Evolutionary conservation across 1,140 invertebrate species (phyloP).

Genomic region (Aplysia californica): DNA sequence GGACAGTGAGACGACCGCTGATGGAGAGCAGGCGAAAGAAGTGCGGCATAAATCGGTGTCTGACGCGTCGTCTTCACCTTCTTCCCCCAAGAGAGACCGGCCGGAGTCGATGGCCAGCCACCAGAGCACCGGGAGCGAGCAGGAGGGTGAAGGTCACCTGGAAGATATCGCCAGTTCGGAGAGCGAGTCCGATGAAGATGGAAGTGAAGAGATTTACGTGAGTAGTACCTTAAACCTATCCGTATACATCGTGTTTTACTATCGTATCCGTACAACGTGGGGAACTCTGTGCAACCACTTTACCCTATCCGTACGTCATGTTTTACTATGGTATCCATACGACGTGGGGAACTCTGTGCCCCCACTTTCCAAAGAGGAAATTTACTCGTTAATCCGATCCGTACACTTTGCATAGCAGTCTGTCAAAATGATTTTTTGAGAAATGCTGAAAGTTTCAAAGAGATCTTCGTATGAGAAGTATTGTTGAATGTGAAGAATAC

Average conservation of each 20-base stretch:
- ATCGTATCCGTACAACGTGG: not conserved
- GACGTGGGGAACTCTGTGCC: not conserved
- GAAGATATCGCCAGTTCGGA: not conserved
- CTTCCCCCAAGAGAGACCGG: not conserved
- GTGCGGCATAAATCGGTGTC: not conserved
- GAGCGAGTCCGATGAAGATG: slow-evolving; percentile 19
- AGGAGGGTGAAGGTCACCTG: slow-evolving; percentile 16
- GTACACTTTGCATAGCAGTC: too few relatives aligned
- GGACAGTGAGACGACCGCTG: not conserved
- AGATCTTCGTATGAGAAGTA: too few relatives aligned
- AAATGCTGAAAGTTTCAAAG: too few relatives aligned
- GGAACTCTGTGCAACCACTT: not conserved
- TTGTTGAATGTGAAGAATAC: too few relatives aligned
- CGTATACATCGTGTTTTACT: not conserved
- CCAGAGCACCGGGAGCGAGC: slow-evolving; percentile 13
- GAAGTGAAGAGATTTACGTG: slow-evolving; percentile 28
- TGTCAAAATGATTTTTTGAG: too few relatives aligned
- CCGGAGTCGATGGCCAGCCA: not conserved
- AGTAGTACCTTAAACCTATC: not conserved
- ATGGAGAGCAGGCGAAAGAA: not conserved
- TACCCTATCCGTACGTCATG: too few relatives aligned
- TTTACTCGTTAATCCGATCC: too few relatives aligned
- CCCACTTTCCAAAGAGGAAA: not conserved
- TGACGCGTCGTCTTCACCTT: not conserved
- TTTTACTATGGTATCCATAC: not conserved